Conservation (phyloP, 2,797 vertebrate genomes). For the Ceyx erithaca region DNA sequence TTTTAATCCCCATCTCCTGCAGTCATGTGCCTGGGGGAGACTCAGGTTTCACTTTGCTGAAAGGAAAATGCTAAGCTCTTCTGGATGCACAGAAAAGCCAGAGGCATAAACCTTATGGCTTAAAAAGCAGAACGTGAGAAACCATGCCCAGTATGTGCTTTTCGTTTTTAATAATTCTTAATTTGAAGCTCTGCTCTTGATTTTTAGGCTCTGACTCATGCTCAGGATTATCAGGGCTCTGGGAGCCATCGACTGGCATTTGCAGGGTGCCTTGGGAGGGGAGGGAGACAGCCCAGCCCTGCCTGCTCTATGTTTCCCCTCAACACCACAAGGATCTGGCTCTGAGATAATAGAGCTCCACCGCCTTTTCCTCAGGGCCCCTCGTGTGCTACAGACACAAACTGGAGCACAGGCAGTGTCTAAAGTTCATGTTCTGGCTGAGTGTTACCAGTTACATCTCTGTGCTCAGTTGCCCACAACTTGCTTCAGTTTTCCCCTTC, state of each 20-base stretch:
- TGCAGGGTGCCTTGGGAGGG: constrained; percentile 7
- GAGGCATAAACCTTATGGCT: neutral
- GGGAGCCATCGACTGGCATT: constrained; percentile 43
- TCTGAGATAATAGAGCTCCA: constrained; percentile 31
- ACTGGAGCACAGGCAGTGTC: constrained; percentile 47
- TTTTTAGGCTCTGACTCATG: constrained; percentile 33
- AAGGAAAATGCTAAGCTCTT: neutral
- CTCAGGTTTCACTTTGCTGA: constrained; percentile 31
- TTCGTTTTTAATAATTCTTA: neutral
- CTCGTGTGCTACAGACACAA: constrained; percentile 48
- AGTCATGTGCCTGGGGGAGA: neutral
- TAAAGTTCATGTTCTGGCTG: constrained; percentile 65
- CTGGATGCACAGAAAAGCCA: neutral
- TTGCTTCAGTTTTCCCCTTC: constrained; percentile 21
- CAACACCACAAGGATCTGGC: constrained; percentile 55
- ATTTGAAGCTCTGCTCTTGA: constrained; percentile 1
- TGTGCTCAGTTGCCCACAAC: neutral
- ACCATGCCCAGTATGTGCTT: neutral
- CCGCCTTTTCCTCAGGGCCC: constrained; percentile 61
- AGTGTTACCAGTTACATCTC: constrained; percentile 42
- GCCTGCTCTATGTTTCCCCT: constrained; percentile 38
- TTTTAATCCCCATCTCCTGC: neutral
- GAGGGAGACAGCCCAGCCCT: constrained; percentile 34
- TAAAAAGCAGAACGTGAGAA: neutral
- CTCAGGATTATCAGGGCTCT: neutral